Base-by-base conservation (phyloP, 1,140 invertebrate genomes). In the Drosophila orena region DNA sequence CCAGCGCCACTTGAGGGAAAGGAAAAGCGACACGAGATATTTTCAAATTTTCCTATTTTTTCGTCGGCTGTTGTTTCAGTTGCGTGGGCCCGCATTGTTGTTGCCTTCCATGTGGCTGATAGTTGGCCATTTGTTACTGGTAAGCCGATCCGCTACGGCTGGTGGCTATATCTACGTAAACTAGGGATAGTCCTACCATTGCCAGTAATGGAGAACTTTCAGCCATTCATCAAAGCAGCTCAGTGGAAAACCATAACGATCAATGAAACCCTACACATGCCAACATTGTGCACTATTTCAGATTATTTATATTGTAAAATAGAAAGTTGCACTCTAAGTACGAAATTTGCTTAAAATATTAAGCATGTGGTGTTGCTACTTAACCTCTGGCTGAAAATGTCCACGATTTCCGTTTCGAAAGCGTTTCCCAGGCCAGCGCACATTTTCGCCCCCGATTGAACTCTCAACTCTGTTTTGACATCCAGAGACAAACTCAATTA, bases 71-170 rank as follows among this genome's bases (percentile, higher is more conserved):
- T 42, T 42, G n/a, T 15, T 10, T n/a, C 2, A 8, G 60, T 35
- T 58, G 81, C 81, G 81, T 85, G 77, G 81, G 81, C 81, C 73
- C 66, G 72, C 81, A 80, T 85, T 79, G 56, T 59, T 84, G 58
- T 66, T 83, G 58, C 43, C 22, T 38, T 58, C 52, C 37, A 53
- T 70, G 27, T 59, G 59, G 52, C 54, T 77, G 73, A 64, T 77
- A 56, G 59, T 44, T 64, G 64, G 59, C 65, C 74, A 77, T 69
- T 77, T 77, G 64, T 77, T 77, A 70, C 64, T 58, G 72, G 79
- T 81, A 81, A 81, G 80, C 62, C 37, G 80, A 84, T 84, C 83
- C 74, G 65, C 53, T 70, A 46, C 55, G 69, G 40, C 54, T 20
- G 56, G 56, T 60, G 57, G 43, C 49, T 61, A 73, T 30, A 42